phyloP scores from a whole-genome alignment of 2,888 invertebrate species.

The Erebia ligea region DNA sequence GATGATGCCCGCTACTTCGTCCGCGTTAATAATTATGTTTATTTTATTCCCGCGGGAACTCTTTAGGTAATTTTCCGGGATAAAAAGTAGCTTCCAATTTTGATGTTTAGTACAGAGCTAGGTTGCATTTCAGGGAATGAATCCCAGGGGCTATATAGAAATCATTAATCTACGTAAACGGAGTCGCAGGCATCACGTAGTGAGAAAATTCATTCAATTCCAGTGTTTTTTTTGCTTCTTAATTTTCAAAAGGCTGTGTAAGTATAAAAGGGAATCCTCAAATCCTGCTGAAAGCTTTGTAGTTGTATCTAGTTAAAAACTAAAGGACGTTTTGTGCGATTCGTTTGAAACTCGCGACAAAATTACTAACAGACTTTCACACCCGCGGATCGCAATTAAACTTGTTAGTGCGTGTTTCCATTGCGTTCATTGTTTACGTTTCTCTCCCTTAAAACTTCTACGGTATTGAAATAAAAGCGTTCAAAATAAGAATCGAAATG shows the following conservation, averaged over 20 bases:
- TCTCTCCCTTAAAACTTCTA: too few relatives aligned
- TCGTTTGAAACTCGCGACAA: slow-evolving; percentile 37
- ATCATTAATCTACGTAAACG: too few relatives aligned
- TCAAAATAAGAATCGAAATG: too few relatives aligned
- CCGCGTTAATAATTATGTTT: too few relatives aligned
- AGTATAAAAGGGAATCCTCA: not conserved
- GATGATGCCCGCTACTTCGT: too few relatives aligned
- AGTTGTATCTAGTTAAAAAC: slow-evolving; percentile 36
- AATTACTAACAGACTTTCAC: slow-evolving; percentile 40
- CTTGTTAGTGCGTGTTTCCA: slow-evolving; percentile 39
- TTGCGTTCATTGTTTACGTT: not conserved
- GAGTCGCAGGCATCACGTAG: too few relatives aligned
- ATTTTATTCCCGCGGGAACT: too few relatives aligned
- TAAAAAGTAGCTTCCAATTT: too few relatives aligned
- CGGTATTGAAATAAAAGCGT: not conserved
- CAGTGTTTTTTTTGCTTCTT: not conserved
- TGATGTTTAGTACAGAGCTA: too few relatives aligned
- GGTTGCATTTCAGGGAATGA: too few relatives aligned
- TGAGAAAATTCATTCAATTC: not conserved
- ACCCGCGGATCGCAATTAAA: slow-evolving; percentile 44
- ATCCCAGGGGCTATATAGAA: too few relatives aligned
- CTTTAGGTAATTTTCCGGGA: too few relatives aligned
- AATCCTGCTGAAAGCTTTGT: slow-evolving; percentile 28
- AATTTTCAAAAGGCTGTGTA: not conserved
- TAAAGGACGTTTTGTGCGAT: slow-evolving; percentile 31